These are phyloP conservation scores for Pseudopodoces humilis DNA, from an alignment of 2,113 vertebrate genomes.

Conservation along the genomic window DNA sequence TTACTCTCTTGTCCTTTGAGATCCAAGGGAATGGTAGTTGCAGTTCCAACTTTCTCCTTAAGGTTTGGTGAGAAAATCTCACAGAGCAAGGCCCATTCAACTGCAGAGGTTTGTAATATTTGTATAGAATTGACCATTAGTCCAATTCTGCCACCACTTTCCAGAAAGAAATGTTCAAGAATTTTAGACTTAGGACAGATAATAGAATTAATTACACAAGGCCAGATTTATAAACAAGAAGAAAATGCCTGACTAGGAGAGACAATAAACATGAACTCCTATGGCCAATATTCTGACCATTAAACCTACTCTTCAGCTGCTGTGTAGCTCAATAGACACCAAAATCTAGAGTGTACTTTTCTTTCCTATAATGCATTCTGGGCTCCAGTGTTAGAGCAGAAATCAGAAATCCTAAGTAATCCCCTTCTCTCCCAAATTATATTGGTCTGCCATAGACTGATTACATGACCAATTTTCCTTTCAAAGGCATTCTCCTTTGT, in stretches of 20 bases:
- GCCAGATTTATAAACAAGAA: neutral
- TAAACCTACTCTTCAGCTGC: neutral
- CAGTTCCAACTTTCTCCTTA: neutral
- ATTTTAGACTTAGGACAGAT: neutral
- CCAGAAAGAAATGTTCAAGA: neutral
- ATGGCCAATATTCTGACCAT: neutral
- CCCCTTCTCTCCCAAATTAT: neutral
- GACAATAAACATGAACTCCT: neutral
- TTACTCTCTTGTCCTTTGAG: neutral
- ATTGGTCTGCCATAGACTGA: neutral
- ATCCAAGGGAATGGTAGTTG: neutral
- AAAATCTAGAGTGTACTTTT: neutral
- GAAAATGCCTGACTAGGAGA: neutral
- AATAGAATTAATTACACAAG: neutral
- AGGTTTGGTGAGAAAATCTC: neutral
- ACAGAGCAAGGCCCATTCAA: neutral
- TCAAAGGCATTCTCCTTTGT: neutral
- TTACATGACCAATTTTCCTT: no score
- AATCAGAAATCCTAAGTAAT: neutral
- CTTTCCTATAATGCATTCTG: neutral
- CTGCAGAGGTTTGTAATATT: neutral
- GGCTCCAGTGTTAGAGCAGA: neutral
- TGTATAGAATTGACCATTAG: neutral
- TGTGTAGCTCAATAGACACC: neutral
- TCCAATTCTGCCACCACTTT: neutral